These are phyloP conservation scores for Merops nubicus DNA, from an alignment of 2,113 vertebrate genomes.

Conservation along the genomic window DNA sequence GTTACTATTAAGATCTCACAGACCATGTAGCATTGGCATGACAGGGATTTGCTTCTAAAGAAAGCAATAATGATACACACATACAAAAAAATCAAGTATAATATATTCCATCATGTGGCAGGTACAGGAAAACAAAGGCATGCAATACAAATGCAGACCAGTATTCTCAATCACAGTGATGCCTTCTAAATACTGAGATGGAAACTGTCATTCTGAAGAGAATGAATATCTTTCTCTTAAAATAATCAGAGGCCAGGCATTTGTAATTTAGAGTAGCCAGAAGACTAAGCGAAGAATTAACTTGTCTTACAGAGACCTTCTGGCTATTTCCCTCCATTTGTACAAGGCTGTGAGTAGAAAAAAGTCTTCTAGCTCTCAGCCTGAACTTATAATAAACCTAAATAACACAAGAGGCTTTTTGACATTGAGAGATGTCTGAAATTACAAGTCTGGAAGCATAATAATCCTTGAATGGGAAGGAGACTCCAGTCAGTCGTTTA, in stretches of 20 bases:
- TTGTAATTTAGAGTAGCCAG: constrained; percentile 1
- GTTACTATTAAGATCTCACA: background rate
- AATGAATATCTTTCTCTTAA: background rate
- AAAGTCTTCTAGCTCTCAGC: background rate
- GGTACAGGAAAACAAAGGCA: background rate
- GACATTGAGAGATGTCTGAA: constrained; percentile 8
- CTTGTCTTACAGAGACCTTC: background rate
- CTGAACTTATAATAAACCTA: background rate
- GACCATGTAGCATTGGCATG: background rate
- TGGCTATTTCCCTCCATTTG: constrained; percentile 2
- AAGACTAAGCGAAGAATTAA: background rate
- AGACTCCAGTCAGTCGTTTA: background rate
- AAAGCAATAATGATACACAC: background rate
- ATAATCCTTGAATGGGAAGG: background rate
- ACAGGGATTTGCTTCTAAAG: background rate
- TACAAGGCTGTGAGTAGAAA: background rate
- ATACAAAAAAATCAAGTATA: background rate
- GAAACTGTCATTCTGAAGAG: background rate
- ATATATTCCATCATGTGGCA: background rate
- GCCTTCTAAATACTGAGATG: background rate
- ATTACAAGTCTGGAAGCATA: constrained; percentile 12
- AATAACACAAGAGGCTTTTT: background rate
- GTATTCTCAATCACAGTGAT: background rate
- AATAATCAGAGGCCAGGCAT: background rate
- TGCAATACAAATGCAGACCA: background rate